Evolutionary conservation across 2,888 invertebrate species (phyloP).

Genomic region (Sarcophaga caerulescens): DNA sequence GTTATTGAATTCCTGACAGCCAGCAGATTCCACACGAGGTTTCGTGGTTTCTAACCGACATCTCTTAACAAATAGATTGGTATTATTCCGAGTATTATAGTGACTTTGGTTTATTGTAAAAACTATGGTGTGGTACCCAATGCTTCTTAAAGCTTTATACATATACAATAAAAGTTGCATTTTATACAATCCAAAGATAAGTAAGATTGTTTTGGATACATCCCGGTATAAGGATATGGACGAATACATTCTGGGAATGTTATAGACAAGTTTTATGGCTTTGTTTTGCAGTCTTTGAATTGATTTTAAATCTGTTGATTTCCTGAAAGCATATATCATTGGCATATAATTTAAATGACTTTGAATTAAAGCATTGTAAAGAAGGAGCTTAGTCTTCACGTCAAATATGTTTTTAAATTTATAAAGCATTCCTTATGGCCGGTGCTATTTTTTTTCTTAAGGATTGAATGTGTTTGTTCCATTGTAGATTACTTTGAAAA

Average conservation of each 20-base stretch:
- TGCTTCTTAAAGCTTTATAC: background rate
- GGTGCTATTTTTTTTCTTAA: no score
- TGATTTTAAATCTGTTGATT: no score
- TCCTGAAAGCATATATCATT: no score
- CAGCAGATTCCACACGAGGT: background rate
- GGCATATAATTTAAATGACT: no score
- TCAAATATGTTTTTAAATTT: background rate
- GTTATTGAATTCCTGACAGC: background rate
- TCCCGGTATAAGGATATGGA: background rate
- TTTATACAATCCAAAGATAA: no score
- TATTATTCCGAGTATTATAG: slow-evolving; percentile 7
- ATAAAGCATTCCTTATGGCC: background rate
- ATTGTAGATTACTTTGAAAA: no score
- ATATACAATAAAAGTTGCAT: background rate
- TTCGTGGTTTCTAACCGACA: slow-evolving; percentile 3
- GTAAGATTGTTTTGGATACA: background rate
- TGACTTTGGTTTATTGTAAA: no score
- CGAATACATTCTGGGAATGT: background rate
- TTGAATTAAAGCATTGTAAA: no score
- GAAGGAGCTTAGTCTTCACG: background rate
- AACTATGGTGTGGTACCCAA: slow-evolving; percentile 1
- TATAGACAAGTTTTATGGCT: background rate
- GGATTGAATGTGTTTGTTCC: no score
- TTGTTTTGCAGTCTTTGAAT: no score
- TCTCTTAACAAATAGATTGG: background rate